Conservation (phyloP, 2,113 vertebrate species). For the Bubalus kerabau region DNA sequence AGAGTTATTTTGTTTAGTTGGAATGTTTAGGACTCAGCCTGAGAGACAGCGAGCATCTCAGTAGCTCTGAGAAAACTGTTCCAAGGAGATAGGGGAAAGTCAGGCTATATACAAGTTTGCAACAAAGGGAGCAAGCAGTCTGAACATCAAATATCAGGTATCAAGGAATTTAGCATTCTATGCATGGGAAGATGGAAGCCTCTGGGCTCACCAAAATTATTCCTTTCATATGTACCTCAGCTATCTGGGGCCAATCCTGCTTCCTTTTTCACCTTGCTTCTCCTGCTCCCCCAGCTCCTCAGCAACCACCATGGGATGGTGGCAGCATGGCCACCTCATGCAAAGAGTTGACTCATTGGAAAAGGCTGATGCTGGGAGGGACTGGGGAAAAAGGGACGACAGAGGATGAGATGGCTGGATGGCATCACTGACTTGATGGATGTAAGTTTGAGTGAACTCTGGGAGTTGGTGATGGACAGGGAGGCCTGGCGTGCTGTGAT, state of each 20-base stretch:
- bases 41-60: neutral
- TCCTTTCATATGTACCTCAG: neutral
- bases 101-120: neutral
- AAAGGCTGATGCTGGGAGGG: too few relatives aligned
- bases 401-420: too few relatives aligned
- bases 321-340: neutral
- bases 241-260: neutral
- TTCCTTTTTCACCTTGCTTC: neutral
- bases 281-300: neutral
- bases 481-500: too few relatives aligned
- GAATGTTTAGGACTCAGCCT: neutral
- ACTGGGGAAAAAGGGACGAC: too few relatives aligned
- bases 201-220: neutral
- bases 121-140: neutral
- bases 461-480: too few relatives aligned
- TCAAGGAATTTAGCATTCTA: neutral
- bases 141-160: neutral
- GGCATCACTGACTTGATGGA: too few relatives aligned
- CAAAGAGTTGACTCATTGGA: too few relatives aligned
- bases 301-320: neutral
- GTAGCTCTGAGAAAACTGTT: neutral
- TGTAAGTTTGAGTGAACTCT: too few relatives aligned
- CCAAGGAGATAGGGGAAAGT: neutral
- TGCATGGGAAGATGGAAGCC: neutral
- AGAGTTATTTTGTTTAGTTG: neutral